Evolutionary conservation across 2,113 vertebrate species (phyloP).

Genomic region (Chloropsis hardwickii): DNA sequence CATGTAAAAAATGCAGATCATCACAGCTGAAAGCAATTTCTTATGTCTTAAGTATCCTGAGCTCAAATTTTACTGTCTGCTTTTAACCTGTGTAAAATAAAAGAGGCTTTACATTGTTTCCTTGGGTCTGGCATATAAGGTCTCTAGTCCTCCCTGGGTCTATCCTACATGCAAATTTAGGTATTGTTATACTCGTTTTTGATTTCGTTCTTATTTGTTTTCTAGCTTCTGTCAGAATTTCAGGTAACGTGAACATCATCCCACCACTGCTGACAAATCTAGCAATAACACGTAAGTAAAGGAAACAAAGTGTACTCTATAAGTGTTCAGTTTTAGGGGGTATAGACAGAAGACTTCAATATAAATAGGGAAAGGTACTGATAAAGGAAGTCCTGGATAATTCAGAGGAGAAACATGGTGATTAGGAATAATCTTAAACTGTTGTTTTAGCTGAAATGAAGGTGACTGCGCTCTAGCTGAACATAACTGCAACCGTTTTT

Average conservation of each 20-base stretch:
- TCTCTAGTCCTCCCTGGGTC: neutral
- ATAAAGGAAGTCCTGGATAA: neutral
- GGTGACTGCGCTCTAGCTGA: neutral
- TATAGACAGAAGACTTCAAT: neutral
- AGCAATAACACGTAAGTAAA: constrained; percentile 55
- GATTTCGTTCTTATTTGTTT: neutral
- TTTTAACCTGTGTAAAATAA: neutral
- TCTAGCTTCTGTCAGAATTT: neutral
- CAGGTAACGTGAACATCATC: constrained; percentile 30
- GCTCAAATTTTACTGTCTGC: neutral
- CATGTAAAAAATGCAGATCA: neutral
- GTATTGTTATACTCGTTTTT: neutral
- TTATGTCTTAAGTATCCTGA: neutral
- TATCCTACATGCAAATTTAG: neutral
- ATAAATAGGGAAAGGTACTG: neutral
- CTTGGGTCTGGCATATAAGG: neutral
- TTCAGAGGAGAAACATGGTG: neutral
- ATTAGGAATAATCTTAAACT: neutral
- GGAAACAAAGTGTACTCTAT: neutral
- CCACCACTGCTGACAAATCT: neutral
- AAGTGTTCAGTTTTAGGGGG: neutral
- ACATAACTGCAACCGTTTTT: neutral
- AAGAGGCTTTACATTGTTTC: neutral
- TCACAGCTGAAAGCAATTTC: neutral
- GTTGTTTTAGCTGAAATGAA: neutral